Evolutionary conservation across 2,113 vertebrate genomes (phyloP).

Genomic region (Machaerirhynchus nigripectus): DNA sequence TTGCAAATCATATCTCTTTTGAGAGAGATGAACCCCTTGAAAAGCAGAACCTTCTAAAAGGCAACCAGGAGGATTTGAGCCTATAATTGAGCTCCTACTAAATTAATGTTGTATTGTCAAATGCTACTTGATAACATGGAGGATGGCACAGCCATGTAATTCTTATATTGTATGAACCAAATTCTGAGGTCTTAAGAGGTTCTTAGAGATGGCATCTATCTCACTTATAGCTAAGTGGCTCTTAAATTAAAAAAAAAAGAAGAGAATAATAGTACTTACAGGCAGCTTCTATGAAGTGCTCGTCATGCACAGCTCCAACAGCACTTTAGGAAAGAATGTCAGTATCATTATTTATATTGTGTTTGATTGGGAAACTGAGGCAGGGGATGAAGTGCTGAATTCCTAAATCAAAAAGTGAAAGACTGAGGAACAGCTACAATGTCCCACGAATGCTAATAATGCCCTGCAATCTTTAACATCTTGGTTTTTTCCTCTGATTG

Average conservation of each 20-base stretch:
- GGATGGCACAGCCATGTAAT: background rate
- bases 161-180: background rate
- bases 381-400: background rate
- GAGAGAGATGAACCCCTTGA: background rate
- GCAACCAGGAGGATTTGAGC: background rate
- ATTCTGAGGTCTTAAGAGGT: slow-evolving; percentile 21
- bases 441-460: background rate
- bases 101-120: slow-evolving; percentile 41
- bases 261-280: background rate
- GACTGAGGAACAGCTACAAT: background rate
- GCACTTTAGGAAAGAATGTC: background rate
- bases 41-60: slow-evolving; percentile 18
- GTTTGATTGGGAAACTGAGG: slow-evolving; percentile 1
- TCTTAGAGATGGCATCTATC: slow-evolving; percentile 1
- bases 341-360: background rate
- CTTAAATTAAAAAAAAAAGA: background rate
- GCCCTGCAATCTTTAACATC: background rate
- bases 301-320: background rate
- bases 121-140: background rate
- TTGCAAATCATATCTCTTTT: background rate
- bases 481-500: background rate
- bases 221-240: slow-evolving; percentile 4
- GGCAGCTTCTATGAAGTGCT: background rate
- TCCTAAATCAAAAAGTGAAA: background rate
- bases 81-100: background rate